Percentiles rank a stretch among this genome's conserved stretches.
Conservation (phyloP, 2,888 invertebrate species). For the Himalopsyche tibetana region DNA sequence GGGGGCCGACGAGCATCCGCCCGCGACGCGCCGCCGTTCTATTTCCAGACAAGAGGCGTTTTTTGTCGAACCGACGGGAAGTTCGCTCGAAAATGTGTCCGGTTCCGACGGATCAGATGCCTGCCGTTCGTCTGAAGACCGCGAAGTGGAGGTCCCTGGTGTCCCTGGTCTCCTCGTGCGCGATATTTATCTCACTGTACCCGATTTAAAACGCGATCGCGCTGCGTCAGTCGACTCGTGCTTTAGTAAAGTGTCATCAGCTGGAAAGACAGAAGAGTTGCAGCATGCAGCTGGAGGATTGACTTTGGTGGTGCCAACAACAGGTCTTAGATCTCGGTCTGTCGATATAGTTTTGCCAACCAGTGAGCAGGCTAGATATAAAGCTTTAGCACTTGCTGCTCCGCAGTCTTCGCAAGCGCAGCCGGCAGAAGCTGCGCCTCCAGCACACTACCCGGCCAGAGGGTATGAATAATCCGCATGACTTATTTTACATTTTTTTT, state of each 20-base stretch:
- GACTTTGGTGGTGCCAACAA: conserved; percentile 83
- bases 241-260: conserved; percentile 86
- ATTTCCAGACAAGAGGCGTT: conserved; percentile 90
- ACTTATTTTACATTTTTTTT: conserved; percentile 27
- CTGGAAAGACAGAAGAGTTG: conserved; percentile 83
- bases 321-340: conserved; percentile 86
- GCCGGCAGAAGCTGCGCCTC: conserved; percentile 60
- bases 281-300: conserved; percentile 78
- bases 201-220: conserved; percentile 88
- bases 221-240: conserved; percentile 93
- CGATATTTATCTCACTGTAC: conserved; percentile 87
- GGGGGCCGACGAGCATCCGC: conserved; percentile 72
- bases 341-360: conserved; percentile 93
- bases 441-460: conserved; percentile 66
- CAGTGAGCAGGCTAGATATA: conserved; percentile 89
- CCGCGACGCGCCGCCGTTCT: conserved; percentile 80
- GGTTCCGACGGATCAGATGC: conserved; percentile 73
- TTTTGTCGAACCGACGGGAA: conserved; percentile 85
- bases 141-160: conserved; percentile 68
- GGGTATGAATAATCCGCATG: conserved; percentile 70
- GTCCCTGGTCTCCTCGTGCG: conserved; percentile 77
- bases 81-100: conserved; percentile 83
- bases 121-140: conserved; percentile 67
- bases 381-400: conserved; percentile 85
- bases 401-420: conserved; percentile 69